Evolutionary conservation across 2,888 invertebrate species (phyloP), one percentile per base, ranked within the genome.

Genomic region (Tanytarsus gracilentus): DNA sequence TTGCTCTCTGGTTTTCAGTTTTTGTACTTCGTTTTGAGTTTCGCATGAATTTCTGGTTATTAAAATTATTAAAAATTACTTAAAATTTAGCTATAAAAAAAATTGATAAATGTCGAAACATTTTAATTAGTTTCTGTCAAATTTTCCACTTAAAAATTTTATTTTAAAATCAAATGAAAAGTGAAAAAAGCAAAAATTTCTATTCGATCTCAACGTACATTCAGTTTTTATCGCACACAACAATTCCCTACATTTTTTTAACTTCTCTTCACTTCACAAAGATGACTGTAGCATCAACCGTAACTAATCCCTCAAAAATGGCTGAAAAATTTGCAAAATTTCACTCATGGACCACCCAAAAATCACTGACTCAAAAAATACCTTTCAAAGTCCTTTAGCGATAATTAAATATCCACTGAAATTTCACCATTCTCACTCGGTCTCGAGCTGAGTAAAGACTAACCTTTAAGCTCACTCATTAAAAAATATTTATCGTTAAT

Each of bases 1-100:
- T 36, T 56, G 55, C 55, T 56, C 39, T 56, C 55, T 56, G 55
- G 39, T 14, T 25, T 25, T 40, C 27, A 56, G 11, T 18, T 40
- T 25, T 14, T 26, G 55, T 36, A 56, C 26, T 49, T 6, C 27
- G 4, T 25, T 49, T 26, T 16, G 36, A 36, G 9, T 23, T 5
- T 23, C 8, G 9, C 8, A 44, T 4, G 44, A 11, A 18, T 11
- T 23, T 23, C 11, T 23, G 23, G 44, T 44, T 44, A 44, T 7
- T 18, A 44, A 44, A 33, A 36, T 2, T 36, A 11, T 36, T 36
- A 14, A 36, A n/a, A 16, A 36, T 36, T 29, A 29, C 29, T n/a
- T n/a, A n/a, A n/a, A n/a, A n/a, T n/a, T n/a, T n/a, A n/a, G n/a
- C n/a, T n/a, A n/a, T n/a, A n/a, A n/a, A n/a, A n/a, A n/a, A n/a